Base-by-base conservation (phyloP, 2,888 invertebrate species). In the Xestobium rufovillosum region DNA sequence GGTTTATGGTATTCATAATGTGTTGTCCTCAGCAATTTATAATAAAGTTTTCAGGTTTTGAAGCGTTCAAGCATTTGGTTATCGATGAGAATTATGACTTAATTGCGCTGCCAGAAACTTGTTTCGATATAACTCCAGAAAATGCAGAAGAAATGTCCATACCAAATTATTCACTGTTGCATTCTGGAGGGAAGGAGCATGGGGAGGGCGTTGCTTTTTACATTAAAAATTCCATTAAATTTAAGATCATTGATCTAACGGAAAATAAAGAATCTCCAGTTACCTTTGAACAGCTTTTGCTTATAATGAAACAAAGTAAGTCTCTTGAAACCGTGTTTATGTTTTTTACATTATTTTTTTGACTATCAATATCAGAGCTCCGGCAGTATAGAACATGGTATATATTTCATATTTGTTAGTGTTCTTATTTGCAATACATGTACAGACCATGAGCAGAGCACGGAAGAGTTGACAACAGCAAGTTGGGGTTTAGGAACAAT, bases 211-310 rank as follows among this genome's bases (percentile, higher is more conserved):
- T 56, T 3, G 39, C 56, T 10, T 41, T 56, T 37, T 57, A 57
- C 43, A 54, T 57, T 26, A 57, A 57, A 50, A 55, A 56, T 41
- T 54, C 55, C n/a, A 41, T 57, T 27, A 56, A 53, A 48, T 57
- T 54, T 40, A 57, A 57, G 43, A 53, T 57, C 26, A 55, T 57
- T 26, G 55, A 57, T 47, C 43, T 57, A 14, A 50, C 54, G 10
- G 50, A 47, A 8, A 49, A 48, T 41, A 56, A 57, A 16, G 45
- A 42, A n/a, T 48, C 48, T 16, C 31, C 10, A 13, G 38, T 53
- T n/a, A 54, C 49, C 27, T 54, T 57, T 34, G 54, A 56, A 19
- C 48, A 53, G 35, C 45, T 57, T 10, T 41, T 57, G 35, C 53
- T 51, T 12, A 54, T 52, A 45, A 29, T 57, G 32, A 55, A 53